Evolutionary conservation across 2,797 vertebrate species (phyloP), one percentile per base, ranked within the genome.

Genomic region (Cirrhinus molitorella): DNA sequence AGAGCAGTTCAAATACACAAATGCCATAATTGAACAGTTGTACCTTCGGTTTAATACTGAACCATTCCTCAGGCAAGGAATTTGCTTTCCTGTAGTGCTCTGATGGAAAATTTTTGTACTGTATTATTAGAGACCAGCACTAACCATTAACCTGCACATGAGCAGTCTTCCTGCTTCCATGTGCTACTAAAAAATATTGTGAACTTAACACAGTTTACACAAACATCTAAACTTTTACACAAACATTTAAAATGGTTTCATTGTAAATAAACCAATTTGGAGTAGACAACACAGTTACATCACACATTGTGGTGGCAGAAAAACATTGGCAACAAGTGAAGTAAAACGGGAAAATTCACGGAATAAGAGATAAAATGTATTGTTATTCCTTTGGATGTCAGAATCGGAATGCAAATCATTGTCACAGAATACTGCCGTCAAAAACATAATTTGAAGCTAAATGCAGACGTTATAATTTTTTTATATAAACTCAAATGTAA

Each of bases 1-100:
- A 45, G 19, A 76, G 81, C 5, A 28, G 12, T 67, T 23, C 19
- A 67, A n/a, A 83, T 31, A 76, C 23, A 65, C 67, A 81, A 47
- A 72, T 49, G 13, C 45, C 59, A 83, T 61, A 65, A 49, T 45
- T 75, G 72, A 65, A 57, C 11, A 31, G 51, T 28, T 37, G 17
- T 25, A 79, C 19, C 19, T 37, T 6, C 16, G 28, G 31, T 66
- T 25, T 34, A 31, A 47, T 4, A 66, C 77, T 8, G 12, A 66
- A 79, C 23, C 25, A 14, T 61, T 61, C 55, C 55, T n/a, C 4
- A 55, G 71, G 19, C n/a, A 59, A 57, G 2, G n/a, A 75, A 17
- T 13, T 16, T 57, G 23, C 53, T 59, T 43, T 76, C n/a, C 21
- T 37, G 9, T 57, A 40, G 19, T 63, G 37, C 37, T 47, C 57